Conservation (phyloP, 2,888 invertebrate species). For the Heliconius ethilla region DNA sequence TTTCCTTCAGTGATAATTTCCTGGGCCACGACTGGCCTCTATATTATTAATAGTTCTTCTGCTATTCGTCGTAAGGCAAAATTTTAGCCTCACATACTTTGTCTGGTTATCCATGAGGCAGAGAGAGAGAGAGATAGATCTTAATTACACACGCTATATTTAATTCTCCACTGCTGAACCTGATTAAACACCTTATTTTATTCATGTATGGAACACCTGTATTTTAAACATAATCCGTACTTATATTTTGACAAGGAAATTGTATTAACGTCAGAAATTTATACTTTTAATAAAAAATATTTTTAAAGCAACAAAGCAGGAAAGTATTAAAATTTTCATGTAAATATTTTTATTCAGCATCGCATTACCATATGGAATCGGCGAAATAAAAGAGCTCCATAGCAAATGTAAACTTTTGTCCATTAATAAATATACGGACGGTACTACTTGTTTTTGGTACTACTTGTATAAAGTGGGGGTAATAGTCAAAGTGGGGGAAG, state of each 20-base stretch:
- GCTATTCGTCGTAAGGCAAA: too few relatives aligned
- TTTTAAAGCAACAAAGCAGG: conserved; percentile 19
- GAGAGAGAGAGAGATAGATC: too few relatives aligned
- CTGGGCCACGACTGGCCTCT: too few relatives aligned
- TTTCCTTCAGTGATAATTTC: neutral
- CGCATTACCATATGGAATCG: conserved; percentile 31
- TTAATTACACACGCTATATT: too few relatives aligned
- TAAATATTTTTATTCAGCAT: conserved; percentile 31
- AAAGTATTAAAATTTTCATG: conserved; percentile 27
- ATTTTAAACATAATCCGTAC: neutral
- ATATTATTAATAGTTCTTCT: too few relatives aligned
- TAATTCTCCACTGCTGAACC: too few relatives aligned
- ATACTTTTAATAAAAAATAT: conserved; percentile 13
- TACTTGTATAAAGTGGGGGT: neutral
- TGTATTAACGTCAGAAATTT: neutral
- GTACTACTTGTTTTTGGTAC: conserved; percentile 28
- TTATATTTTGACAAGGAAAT: neutral
- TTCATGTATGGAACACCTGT: neutral
- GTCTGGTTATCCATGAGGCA: too few relatives aligned
- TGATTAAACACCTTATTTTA: too few relatives aligned
- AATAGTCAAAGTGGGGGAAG: too few relatives aligned
- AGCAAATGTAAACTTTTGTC: conserved; percentile 38
- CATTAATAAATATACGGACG: conserved; percentile 28
- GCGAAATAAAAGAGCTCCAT: conserved; percentile 32
- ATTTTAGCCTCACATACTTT: too few relatives aligned